These are phyloP conservation scores for Atherinomorus stipes DNA, from an alignment of 2,113 vertebrate genomes.

Conservation along the genomic window DNA sequence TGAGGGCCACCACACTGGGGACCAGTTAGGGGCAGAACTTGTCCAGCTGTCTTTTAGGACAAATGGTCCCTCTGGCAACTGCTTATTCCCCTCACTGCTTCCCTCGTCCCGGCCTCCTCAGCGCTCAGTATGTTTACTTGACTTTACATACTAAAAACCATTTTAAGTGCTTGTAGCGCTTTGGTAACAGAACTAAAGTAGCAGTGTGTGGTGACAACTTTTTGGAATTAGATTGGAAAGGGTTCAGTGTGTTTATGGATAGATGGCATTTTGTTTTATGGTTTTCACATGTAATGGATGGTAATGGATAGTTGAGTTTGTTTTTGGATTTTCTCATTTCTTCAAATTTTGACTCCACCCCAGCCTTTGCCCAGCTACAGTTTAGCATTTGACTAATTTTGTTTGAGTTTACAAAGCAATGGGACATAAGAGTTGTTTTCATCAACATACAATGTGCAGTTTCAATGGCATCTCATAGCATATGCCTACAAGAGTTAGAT, in stretches of 20 bases:
- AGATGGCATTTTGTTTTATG: slow-evolving; percentile 33
- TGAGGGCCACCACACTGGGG: slow-evolving; percentile 65
- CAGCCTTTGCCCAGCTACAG: neutral
- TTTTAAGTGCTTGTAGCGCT: slow-evolving; percentile 39
- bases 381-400: slow-evolving; percentile 1
- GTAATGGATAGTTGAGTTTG: slow-evolving; percentile 25
- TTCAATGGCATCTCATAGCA: too few species aligned
- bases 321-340: slow-evolving; percentile 39
- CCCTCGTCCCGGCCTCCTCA: neutral
- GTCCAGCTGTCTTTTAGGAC: slow-evolving; percentile 82
- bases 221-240: slow-evolving; percentile 23
- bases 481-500: neutral
- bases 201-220: slow-evolving; percentile 28
- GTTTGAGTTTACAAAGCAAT: slow-evolving; percentile 5
- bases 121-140: slow-evolving; percentile 42
- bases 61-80: slow-evolving; percentile 82
- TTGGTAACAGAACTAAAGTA: slow-evolving; percentile 2
- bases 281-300: slow-evolving; percentile 32
- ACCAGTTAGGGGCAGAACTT: slow-evolving; percentile 67
- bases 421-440: neutral
- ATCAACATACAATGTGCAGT: neutral
- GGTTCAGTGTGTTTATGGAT: slow-evolving; percentile 41
- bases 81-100: slow-evolving; percentile 51
- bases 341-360: slow-evolving; percentile 6
- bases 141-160: slow-evolving; percentile 51